Evolutionary conservation across 2,888 invertebrate species (phyloP).

Genomic region (Dysmachus trigonus): DNA sequence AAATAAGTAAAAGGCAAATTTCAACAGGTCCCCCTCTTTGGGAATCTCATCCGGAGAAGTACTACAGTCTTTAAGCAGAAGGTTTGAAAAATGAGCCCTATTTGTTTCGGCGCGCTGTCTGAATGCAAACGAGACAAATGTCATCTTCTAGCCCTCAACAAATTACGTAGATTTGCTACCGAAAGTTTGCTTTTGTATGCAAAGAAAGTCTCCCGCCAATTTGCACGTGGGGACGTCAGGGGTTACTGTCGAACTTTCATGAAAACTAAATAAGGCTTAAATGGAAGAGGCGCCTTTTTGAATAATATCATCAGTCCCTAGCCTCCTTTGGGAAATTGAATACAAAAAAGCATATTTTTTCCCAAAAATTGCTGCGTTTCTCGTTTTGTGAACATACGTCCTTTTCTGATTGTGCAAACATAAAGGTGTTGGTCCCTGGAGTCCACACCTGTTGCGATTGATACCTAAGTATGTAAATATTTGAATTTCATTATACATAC

Average conservation of each 20-base stretch:
- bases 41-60: background rate
- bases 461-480: background rate
- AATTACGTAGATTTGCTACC: background rate
- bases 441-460: background rate
- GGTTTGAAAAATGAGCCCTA: constrained; percentile 20
- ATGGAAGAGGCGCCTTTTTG: background rate
- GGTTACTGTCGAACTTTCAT: constrained; percentile 12
- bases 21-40: background rate
- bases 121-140: constrained; percentile 10
- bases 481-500: background rate
- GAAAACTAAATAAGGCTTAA: constrained; percentile 3
- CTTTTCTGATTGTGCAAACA: background rate
- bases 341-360: background rate
- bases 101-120: background rate
- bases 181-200: background rate
- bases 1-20: background rate
- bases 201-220: background rate
- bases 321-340: constrained; percentile 7
- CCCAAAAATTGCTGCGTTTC: background rate
- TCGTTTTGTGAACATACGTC: background rate
- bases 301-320: background rate
- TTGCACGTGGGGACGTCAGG: background rate
- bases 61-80: background rate
- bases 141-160: background rate
- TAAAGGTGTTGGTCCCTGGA: background rate